phyloP scores from a whole-genome alignment of 2,113 vertebrate species.

The Campylomormyrus numenius region DNA sequence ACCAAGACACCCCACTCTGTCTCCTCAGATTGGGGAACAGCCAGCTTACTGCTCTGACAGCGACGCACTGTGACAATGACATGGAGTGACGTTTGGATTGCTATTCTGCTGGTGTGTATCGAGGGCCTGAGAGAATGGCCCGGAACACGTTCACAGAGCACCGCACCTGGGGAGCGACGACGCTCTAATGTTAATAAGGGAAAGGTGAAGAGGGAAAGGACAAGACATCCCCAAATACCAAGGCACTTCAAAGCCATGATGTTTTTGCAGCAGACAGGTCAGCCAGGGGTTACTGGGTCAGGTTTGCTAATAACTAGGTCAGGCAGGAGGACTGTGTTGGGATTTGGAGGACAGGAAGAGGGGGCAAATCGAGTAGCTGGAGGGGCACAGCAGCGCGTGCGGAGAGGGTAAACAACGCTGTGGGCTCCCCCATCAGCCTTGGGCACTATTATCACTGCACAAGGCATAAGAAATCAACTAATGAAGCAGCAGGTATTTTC shows the following conservation, averaged over 20 bases:
- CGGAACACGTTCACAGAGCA: not conserved
- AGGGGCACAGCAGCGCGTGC: constrained; percentile 9
- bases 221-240: constrained; percentile 25
- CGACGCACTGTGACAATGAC: not conserved
- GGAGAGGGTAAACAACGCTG: constrained; percentile 25
- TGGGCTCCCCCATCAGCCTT: constrained; percentile 14
- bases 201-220: not conserved
- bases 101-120: not conserved
- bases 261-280: constrained; percentile 52
- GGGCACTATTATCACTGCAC: constrained; percentile 22
- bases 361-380: not conserved
- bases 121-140: not conserved
- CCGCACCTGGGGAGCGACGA: constrained; percentile 19
- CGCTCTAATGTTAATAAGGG: constrained; percentile 16
- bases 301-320: constrained; percentile 45
- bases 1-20: not conserved
- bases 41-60: not conserved
- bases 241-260: constrained; percentile 50
- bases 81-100: not conserved
- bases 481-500: constrained; percentile 35
- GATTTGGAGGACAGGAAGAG: constrained; percentile 12
- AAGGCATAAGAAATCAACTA: constrained; percentile 27
- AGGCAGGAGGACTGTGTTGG: constrained; percentile 25
- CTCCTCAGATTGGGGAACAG: not conserved
- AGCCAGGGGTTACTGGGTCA: constrained; percentile 58